These are phyloP conservation scores for Muscicapa striata DNA, from an alignment of 2,797 vertebrate species.

Conservation along the genomic window DNA sequence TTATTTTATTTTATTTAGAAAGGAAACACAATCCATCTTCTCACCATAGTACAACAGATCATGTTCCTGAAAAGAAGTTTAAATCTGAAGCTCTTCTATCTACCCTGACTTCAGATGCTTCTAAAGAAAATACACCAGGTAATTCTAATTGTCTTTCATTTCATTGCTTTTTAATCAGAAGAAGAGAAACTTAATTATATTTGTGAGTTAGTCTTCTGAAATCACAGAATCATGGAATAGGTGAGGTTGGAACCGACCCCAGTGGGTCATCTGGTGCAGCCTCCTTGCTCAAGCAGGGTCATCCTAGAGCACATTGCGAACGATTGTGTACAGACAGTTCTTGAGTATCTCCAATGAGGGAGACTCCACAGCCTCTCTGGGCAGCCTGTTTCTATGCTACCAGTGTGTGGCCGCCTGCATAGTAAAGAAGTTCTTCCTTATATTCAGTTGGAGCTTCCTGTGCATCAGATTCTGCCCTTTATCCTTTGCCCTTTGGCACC, in stretches of 20 bases:
- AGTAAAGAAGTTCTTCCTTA: not conserved
- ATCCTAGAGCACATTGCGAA: not conserved
- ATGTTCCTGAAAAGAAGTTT: constrained; percentile 97
- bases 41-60: constrained; percentile 92
- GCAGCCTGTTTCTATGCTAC: not conserved
- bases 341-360: not conserved
- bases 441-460: not conserved
- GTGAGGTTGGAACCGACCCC: not conserved
- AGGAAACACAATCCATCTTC: constrained; percentile 91
- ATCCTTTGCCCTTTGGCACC: not conserved
- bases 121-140: constrained; percentile 97
- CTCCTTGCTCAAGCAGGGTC: not conserved
- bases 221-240: not conserved
- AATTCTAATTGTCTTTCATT: constrained; percentile 40
- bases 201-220: not conserved
- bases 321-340: not conserved
- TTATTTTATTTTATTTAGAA: constrained; percentile 82
- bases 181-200: not conserved
- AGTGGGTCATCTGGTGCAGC: not conserved
- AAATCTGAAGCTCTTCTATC: constrained; percentile 98
- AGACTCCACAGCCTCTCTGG: not conserved
- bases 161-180: not conserved
- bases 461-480: not conserved
- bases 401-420: not conserved
- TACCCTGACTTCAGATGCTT: constrained; percentile 94